Base-by-base conservation (phyloP, 2,797 vertebrate genomes). In the Brachyrhaphis roseni region DNA sequence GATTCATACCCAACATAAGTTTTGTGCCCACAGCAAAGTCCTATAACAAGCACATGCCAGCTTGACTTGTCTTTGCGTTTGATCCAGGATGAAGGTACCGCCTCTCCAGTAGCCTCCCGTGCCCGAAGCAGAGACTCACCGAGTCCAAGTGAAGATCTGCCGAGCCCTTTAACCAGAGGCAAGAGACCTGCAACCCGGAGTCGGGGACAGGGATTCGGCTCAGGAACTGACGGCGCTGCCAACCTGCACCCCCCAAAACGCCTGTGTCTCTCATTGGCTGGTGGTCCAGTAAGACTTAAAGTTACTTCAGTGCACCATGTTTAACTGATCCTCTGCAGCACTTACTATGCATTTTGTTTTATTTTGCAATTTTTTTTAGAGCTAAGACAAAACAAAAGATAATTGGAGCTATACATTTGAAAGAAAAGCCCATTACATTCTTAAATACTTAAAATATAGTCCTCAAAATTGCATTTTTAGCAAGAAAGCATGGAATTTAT, bases 111-210 rank as follows among this genome's bases (percentile, higher is more conserved):
- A 1, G 41, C 90, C 70, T 87, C 94, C 70, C 97, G 97, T 7
- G 90, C 95, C 0, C 95, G 97, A 71, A 97, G 94, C 78, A 96
- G 96, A 93, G 97, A 98, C 78, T 96, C 96, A 1, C 95, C 96
- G 10, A 93, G 92, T 84, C 96, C 96, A 3, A 95, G 74, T 41
- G 98, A 99, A n/a, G 98, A 99, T 3, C 80, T 86, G 0, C 75
- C 84, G 6, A 95, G 95, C 84, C 96, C 96, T 0, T 59, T 91
- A 1, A 76, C 86, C 13, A 94, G 96, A 73, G 97, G 92, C 75
- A 97, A 97, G 90, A 97, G 98, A 53, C 94, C 97, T 0, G 88
- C 97, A 41, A 97, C 96, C 1, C 97, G 98, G 13, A 96, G 95
- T 86, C 97, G 96, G 94, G 97, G 96, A 0, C 96, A 96, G 1